Conservation (phyloP, 2,888 invertebrate species). For the Julus scanicus region DNA sequence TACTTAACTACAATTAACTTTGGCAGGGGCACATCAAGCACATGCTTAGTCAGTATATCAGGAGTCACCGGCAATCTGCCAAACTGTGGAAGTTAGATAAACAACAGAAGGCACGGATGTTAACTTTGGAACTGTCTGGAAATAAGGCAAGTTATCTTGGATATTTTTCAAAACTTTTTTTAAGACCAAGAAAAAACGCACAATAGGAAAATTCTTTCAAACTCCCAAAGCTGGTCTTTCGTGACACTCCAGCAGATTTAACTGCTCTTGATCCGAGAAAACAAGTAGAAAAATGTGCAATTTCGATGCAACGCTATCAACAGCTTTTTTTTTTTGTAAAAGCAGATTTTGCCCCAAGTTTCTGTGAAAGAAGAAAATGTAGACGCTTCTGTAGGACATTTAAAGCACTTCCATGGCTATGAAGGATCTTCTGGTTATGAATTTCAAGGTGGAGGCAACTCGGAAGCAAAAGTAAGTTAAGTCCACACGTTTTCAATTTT, state of each 20-base stretch:
- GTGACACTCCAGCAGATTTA: too few species aligned
- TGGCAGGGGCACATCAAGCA: slow-evolving; percentile 46
- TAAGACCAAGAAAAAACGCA: too few species aligned
- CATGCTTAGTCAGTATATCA: slow-evolving; percentile 52
- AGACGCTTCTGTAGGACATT: background rate
- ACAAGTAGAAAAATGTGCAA: too few species aligned
- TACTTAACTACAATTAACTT: background rate
- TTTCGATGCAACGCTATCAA: too few species aligned
- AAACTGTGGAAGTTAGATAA: slow-evolving; percentile 54
- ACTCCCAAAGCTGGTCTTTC: too few species aligned
- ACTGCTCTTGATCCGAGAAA: too few species aligned
- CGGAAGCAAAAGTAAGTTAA: background rate
- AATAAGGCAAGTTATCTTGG: background rate
- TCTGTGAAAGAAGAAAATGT: background rate
- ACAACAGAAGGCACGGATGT: slow-evolving; percentile 41
- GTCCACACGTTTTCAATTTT: background rate
- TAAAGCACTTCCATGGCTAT: background rate
- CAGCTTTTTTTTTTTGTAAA: background rate
- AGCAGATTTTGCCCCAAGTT: background rate
- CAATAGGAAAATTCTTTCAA: too few species aligned
- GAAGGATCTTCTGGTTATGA: background rate
- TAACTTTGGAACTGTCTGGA: slow-evolving; percentile 50
- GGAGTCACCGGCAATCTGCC: slow-evolving; percentile 44
- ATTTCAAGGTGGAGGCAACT: background rate
- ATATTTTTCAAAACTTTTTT: background rate